Evolutionary conservation across 2,888 invertebrate species (phyloP).

Genomic region (Erannis defoliaria): DNA sequence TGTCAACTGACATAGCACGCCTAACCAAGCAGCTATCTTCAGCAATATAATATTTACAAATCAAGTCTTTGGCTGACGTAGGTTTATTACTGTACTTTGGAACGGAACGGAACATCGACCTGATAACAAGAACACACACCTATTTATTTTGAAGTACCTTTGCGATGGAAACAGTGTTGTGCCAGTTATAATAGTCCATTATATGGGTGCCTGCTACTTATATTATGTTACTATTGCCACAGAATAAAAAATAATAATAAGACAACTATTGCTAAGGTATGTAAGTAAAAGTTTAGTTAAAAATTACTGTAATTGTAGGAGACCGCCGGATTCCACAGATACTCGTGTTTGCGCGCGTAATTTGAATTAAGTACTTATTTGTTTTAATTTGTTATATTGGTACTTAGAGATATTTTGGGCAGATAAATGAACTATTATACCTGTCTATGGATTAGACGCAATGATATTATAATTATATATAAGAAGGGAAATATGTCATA

Average conservation of each 20-base stretch:
- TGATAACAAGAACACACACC: not conserved
- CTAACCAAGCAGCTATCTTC: too few species aligned
- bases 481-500: too few species aligned
- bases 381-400: too few species aligned
- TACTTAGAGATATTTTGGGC: too few species aligned
- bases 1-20: constrained; percentile 13
- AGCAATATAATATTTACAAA: too few species aligned
- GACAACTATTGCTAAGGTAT: too few species aligned
- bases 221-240: not conserved
- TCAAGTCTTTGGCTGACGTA: not conserved
- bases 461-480: too few species aligned
- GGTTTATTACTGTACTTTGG: constrained; percentile 19
- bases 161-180: not conserved
- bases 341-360: not conserved
- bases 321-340: not conserved
- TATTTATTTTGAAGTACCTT: not conserved
- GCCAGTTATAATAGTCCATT: not conserved
- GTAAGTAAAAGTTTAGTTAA: too few species aligned
- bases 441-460: too few species aligned
- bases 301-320: not conserved
- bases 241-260: too few species aligned
- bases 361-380: not conserved
- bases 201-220: not conserved
- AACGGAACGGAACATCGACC: constrained; percentile 25
- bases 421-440: too few species aligned